Conservation (phyloP, 2,888 invertebrate genomes). For the Thelaira solivaga region DNA sequence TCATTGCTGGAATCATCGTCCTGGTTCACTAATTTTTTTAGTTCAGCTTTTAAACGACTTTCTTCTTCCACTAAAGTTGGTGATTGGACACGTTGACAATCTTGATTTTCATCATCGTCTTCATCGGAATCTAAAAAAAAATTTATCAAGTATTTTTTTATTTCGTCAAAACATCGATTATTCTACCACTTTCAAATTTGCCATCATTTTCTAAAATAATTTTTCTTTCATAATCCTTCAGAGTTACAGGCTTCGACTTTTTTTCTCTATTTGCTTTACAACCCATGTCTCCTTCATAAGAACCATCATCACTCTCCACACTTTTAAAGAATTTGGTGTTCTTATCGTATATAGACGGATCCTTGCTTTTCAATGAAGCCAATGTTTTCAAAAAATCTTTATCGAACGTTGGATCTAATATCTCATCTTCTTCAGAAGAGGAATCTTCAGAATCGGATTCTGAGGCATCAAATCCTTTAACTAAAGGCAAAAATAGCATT, state of each 20-base stretch:
- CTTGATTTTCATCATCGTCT: slow-evolving; percentile 62
- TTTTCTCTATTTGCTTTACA: slow-evolving; percentile 60
- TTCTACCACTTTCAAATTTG: slow-evolving; percentile 77
- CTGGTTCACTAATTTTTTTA: slow-evolving; percentile 78
- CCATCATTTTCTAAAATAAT: slow-evolving; percentile 84
- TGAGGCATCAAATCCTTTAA: slow-evolving; percentile 70
- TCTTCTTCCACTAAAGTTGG: slow-evolving; percentile 84
- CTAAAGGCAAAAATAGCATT: slow-evolving; percentile 63
- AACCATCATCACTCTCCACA: slow-evolving; percentile 40
- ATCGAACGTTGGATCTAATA: slow-evolving; percentile 79
- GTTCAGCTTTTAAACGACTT: slow-evolving; percentile 81
- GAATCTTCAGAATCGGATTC: no score
- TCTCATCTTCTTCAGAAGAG: slow-evolving; percentile 73
- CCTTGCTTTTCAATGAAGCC: slow-evolving; percentile 89
- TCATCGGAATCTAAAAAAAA: slow-evolving; percentile 67
- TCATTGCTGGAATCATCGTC: slow-evolving; percentile 77
- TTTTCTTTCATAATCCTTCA: slow-evolving; percentile 89
- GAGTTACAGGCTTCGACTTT: slow-evolving; percentile 80
- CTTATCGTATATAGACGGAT: slow-evolving; percentile 92
- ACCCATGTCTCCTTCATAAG: not conserved
- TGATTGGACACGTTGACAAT: slow-evolving; percentile 70
- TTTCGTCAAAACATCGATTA: not conserved
- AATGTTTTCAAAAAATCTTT: slow-evolving; percentile 92
- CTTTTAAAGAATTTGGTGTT: slow-evolving; percentile 83
- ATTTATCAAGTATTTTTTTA: not conserved